phyloP scores from a whole-genome alignment of 2,888 invertebrate species.

The Chloroclysta siterata region DNA sequence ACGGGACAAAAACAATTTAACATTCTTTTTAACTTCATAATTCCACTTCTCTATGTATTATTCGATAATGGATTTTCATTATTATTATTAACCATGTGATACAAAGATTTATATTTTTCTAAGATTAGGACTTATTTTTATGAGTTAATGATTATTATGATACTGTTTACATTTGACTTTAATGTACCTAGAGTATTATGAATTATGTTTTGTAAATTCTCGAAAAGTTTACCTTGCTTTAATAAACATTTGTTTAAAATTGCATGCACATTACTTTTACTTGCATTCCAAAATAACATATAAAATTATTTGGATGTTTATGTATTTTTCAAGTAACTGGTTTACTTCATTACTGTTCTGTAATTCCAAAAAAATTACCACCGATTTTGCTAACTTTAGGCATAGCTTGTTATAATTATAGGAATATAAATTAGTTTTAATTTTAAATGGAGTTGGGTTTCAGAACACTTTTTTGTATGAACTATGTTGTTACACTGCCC shows the following conservation, averaged over 20 bases:
- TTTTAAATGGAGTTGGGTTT: constrained; percentile 31
- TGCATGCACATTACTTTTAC: constrained; percentile 13
- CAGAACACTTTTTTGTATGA: constrained; percentile 29
- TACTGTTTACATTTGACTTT: constrained; percentile 53
- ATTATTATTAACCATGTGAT: constrained; percentile 55
- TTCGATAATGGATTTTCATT: constrained; percentile 17
- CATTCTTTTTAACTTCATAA: constrained; percentile 15
- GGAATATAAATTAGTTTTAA: constrained; percentile 32
- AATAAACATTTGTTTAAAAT: constrained; percentile 10
- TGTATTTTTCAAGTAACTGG: constrained; percentile 17
- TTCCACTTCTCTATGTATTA: constrained; percentile 7
- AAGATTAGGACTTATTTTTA: constrained; percentile 50
- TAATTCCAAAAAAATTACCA: constrained; percentile 38
- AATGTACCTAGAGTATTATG: constrained; percentile 54
- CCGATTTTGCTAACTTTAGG: constrained; percentile 38
- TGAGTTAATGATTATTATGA: constrained; percentile 46
- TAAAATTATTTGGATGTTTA: constrained; percentile 23
- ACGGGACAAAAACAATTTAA: constrained; percentile 53
- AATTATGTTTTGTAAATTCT: constrained; percentile 43
- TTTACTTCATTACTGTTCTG: constrained; percentile 29
- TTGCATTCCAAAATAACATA: constrained; percentile 21
- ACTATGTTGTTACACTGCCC: neutral
- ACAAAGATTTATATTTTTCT: constrained; percentile 52
- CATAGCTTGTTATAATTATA: constrained; percentile 30
- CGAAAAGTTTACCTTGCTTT: neutral